Conservation (phyloP, 1,140 invertebrate genomes). For the Leucophenga varia region DNA sequence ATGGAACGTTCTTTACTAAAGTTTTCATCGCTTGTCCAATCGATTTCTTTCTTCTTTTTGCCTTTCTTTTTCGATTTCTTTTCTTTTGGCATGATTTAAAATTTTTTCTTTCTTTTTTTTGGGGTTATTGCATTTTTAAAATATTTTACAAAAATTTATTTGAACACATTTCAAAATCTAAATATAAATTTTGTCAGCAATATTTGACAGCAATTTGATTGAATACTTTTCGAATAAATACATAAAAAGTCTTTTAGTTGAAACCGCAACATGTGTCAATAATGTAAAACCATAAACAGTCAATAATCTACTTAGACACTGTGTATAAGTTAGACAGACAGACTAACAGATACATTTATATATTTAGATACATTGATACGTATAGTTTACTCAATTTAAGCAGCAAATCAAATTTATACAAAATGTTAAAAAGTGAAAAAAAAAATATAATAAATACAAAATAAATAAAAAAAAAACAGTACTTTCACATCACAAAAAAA, state of each 20-base stretch:
- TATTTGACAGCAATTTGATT: not conserved
- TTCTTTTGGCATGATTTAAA: not conserved
- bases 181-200: not conserved
- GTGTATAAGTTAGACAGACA: too few relatives aligned
- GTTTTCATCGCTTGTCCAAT: conserved; percentile 38
- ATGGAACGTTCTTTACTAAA: conserved; percentile 44
- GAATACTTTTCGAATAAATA: too few relatives aligned
- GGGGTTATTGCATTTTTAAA: not conserved
- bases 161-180: not conserved
- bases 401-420: too few relatives aligned
- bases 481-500: too few relatives aligned
- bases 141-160: not conserved
- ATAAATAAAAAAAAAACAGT: not conserved
- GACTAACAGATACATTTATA: too few relatives aligned
- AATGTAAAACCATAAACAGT: too few relatives aligned
- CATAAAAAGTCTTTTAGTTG: too few relatives aligned
- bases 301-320: too few relatives aligned
- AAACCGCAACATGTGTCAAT: too few relatives aligned
- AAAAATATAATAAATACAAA: not conserved
- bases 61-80: conserved; percentile 10
- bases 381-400: too few relatives aligned
- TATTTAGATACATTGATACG: too few relatives aligned
- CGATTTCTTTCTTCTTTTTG: conserved; percentile 30
- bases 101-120: not conserved
- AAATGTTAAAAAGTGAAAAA: too few relatives aligned